Base-by-base conservation (phyloP, 2,797 vertebrate genomes). In the Meriones psammophilus region DNA sequence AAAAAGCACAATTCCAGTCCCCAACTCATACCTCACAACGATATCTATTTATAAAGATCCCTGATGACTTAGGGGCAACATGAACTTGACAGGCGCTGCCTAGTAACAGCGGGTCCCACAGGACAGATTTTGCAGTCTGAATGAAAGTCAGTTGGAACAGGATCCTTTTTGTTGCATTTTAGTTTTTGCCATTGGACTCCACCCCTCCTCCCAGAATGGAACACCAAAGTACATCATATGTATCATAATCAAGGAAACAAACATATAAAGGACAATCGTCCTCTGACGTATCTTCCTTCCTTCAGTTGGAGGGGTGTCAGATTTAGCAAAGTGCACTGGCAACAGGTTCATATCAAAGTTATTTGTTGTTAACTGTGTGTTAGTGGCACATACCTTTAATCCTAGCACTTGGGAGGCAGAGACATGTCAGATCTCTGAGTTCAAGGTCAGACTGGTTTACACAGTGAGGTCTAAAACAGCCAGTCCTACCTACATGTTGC, bases 261-360 rank as follows among this genome's bases (percentile, higher is more conserved):
- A 62, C 18, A 83, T n/a, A 62, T 28, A 28, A 62, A 62, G n/a
- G 62, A 26, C 36, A 22, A 56, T 39, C 69, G 6, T 46, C 28
- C 42, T 89, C 24, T 30, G 26, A 46, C n/a, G 6, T 7, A 73
- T 36, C 58, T 62, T 86, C 83, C 91, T 89, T 79, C 56, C 28
- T 95, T 80, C n/a, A 93, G 78, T 73, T 79, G 64, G 71, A 80
- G 30, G 13, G 24, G 54, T 96, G 73, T 24, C 50, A n/a, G 13
- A 89, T 91, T 79, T 83, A 60, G 14, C 36, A 71, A 94, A 84
- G 42, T 76, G 66, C 20, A 64, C 3, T 78, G 74, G 30, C 18
- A 76, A 60, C 42, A 79, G 18, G 92, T 50, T 78, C 69, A 58
- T 8, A 69, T 80, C 73, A 88, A 89, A 76, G 36, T 39, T 86